Evolutionary conservation across 2,113 vertebrate genomes (phyloP), one percentile per base, ranked within the genome.

Genomic region (Channa maculata): DNA sequence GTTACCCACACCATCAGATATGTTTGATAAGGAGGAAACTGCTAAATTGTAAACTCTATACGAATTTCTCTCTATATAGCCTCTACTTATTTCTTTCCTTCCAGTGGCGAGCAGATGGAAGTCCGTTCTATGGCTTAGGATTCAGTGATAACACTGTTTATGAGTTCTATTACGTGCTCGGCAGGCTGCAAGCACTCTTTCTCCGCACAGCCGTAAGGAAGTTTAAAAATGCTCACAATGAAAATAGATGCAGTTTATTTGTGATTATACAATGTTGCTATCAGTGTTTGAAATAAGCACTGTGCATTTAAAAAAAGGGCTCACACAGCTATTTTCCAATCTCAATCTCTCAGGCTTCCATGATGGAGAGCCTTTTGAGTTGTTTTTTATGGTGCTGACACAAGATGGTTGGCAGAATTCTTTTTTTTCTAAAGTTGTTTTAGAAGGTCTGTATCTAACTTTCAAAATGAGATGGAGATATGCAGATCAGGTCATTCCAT

Each of bases 121-220:
- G 82, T 79, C 84, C 38, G 77, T 86, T 86, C 83, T 59, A 71
- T 76, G 73, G 88, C 71, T 84, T 70, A 65, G 82, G 77, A 85
- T 86, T 89, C 68, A 62, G 77, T 36, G 91, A 93, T 93, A 93
- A 91, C 85, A 80, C 84, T 86, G 87, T 90, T 92, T 91, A 89
- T 81, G 84, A 89, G 82, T 88, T 89, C 87, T 77, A 91, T 92
- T 92, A 93, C 77, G 72, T 83, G 77, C 83, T 81, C 71, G 46
- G 73, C 85, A 85, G 87, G 77, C 83, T 80, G 80, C 77, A 0
- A 80, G 81, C 58, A 13, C 80, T 85, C 71, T 46, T 70, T 85
- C 75, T 87, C 79, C 59, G 55, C n/a, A 2, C 76, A 61, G 86
- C 70, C 65, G 41, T 52, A 54, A 77, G 83, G 68, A 64, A 84